Evolutionary conservation across 2,888 invertebrate genomes (phyloP), one percentile per base, ranked within the genome.

Genomic region (Sesamia inferens): DNA sequence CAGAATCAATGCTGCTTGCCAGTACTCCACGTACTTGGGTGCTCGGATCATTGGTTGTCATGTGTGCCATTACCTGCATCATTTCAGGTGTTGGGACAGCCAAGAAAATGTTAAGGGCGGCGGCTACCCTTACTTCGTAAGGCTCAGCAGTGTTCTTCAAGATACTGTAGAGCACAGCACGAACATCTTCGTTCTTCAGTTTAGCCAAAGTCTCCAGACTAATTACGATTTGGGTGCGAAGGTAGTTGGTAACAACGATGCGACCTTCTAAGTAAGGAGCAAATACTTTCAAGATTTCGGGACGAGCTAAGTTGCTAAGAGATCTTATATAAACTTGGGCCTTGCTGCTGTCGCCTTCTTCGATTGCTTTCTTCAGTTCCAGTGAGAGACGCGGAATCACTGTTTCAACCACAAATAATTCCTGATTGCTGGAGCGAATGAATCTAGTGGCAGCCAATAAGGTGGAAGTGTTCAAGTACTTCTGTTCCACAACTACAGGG

Each of bases 11-110:
- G 19, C 94, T 93, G 39, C 97, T 96, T 87, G 97, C 97, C 8
- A 98, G 96, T 10, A 96, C 97, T 65, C 97, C 96, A 76, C 97
- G 97, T 0, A 98, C 97, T 62, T 97, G 96, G 62, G 96, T 93
- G 88, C 96, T 97, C 14, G 94, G 94, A 86, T 98, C 98, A 62
- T 94, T 90, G 76, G 97, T 96, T 2, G 97, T 97, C 93, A 97
- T 97, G 85, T 96, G 94, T 44, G 98, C 98, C 97, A 98, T 97
- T 57, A 97, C 94, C 92, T 97, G 97, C 87, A 98, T 96, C 96
- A 97, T 97, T 19, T 94, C 93, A 31, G 95, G 91, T 7, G 97
- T 96, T 48, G 98, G 98, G 62, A 94, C 94, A 14, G 97, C 95
- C 85, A 94, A 94, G 93, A 97, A 97, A 73, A 98, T 91, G 68